Evolutionary conservation across 2,888 invertebrate species (phyloP), one percentile per base, ranked within the genome.

Genomic region (Ectemnius continuus): DNA sequence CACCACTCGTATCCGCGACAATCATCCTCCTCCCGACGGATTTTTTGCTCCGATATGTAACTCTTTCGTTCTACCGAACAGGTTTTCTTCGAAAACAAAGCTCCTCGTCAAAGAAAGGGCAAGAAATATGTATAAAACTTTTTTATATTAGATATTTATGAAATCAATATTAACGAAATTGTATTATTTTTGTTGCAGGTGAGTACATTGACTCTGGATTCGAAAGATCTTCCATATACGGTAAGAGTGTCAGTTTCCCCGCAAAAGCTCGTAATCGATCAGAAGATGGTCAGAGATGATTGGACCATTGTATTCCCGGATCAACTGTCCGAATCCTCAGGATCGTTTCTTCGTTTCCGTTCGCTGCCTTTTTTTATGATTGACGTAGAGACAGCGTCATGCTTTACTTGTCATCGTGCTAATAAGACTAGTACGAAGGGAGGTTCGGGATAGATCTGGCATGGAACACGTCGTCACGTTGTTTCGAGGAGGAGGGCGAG

Each of bases 121-220:
- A 11, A 36, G 11, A 36, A 8, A 36, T 36, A 6, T 36, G 4
- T 36, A 36, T 36, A 11, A 2, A 23, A 23, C 3, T 23, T 36
- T 8, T 36, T 36, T 11, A 36, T 36, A 36, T 36, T 36, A 8
- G 36, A 11, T 36, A 36, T 36, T 6, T 11, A 8, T 36, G 11
- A 11, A 36, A 8, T 36, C 6, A 36, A 28, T 62, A 62, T 23
- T 62, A 62, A 48, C 20, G 18, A 81, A 67, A 73, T 79, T 79
- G 1, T 36, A 26, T 78, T 70, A 61, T 76, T 74, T 81, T 5
- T 85, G 86, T 87, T 87, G 70, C 84, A 87, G 87, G 87, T 87
- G 86, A 87, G 87, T 87, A 78, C 64, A 36, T 11, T 47, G 13
- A 48, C 47, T 66, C 13, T 63, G 36, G 36, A 36, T 36, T 6